phyloP scores from a whole-genome alignment of 2,797 vertebrate genomes.

The Centroberyx gerrardi region DNA sequence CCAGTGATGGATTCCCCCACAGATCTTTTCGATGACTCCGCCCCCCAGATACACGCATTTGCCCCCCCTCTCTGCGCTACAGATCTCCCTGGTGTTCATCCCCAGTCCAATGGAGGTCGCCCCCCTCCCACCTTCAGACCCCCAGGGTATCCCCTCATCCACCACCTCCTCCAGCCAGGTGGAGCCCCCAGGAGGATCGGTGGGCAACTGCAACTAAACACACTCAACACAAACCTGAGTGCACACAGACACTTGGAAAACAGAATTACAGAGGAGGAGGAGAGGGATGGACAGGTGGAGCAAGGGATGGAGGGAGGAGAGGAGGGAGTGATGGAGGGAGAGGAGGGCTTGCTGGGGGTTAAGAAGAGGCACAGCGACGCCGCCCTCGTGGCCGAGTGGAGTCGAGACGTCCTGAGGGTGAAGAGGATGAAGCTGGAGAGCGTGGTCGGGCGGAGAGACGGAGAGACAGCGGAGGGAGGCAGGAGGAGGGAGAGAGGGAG shows the following conservation, averaged over 20 bases:
- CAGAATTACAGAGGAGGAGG: slow-evolving; percentile 53
- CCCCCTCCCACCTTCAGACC: slow-evolving; percentile 70
- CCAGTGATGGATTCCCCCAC: slow-evolving; percentile 84
- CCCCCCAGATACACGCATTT: slow-evolving; percentile 77
- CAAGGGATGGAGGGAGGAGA: slow-evolving; percentile 45
- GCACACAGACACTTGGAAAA: slow-evolving; percentile 61
- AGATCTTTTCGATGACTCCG: slow-evolving; percentile 81
- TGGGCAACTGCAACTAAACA: slow-evolving; percentile 59
- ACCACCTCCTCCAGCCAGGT: slow-evolving; percentile 82
- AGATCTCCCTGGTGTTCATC: slow-evolving; percentile 66
- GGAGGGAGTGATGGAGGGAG: slow-evolving; percentile 54
- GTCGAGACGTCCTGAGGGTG: slow-evolving; percentile 75
- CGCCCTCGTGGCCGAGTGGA: slow-evolving; percentile 68
- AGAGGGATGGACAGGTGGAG: slow-evolving; percentile 46
- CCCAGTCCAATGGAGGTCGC: slow-evolving; percentile 56
- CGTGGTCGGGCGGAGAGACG: slow-evolving; percentile 52
- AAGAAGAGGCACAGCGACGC: slow-evolving; percentile 69
- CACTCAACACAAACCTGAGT: slow-evolving; percentile 52
- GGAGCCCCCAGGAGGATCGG: slow-evolving; percentile 73
- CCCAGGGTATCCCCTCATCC: slow-evolving; percentile 81
- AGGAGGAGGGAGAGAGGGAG: slow-evolving; percentile 68
- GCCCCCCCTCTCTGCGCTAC: slow-evolving; percentile 73
- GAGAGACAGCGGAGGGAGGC: slow-evolving; percentile 51
- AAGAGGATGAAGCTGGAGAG: slow-evolving; percentile 83
- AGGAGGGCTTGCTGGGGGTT: slow-evolving; percentile 45